Base-by-base conservation (phyloP, 2,797 vertebrate genomes). In the Leptatherina wallacei region DNA sequence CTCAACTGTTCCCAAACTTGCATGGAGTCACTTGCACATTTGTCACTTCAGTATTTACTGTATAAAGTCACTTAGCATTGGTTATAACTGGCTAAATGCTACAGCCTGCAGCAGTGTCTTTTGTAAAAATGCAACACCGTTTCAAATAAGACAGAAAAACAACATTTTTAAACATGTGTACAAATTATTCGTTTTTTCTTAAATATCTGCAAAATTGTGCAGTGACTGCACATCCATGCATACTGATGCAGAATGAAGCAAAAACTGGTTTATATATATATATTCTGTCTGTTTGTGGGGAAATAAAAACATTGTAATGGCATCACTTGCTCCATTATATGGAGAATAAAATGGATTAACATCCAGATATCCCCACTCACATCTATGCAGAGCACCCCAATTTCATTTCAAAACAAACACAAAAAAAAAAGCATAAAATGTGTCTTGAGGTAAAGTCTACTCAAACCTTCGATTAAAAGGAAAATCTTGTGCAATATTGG, bases 401-500 rank as follows among this genome's bases (percentile, higher is more conserved):
- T 57, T 69, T 78, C 63, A 77, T 80, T 52, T 73, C 36, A 65
- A 1, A 38, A 10, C 11, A 10, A 38, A 2, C 14, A n/a, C 8
- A 75, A 68, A 61, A 40, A 61, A 47, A 47, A 58, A n/a, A 81
- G 69, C 56, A 60, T 38, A 76, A 68, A 72, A 64, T 42, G 0
- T 54, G 71, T 74, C 61, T 82, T 73, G 76, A 87, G 80, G 80
- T 91, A 77, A 69, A 36, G 68, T 40, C 76, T 33, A 70, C 33
- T 69, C 54, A 47, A 70, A 73, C 64, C 38, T 65, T 55, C 73
- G 24, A 66, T 65, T 83, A 49, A 59, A 82, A n/a, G n/a, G n/a
- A 82, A 63, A 73, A 20, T 61, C 22, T 65, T 86, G 85, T 83
- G 86, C 83, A 83, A 88, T 67, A 72, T 74, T 7, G 40, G 70